Evolutionary conservation across 2,797 vertebrate genomes (phyloP), one percentile per base, ranked within the genome.

Genomic region (Yasuhikotakia modesta): DNA sequence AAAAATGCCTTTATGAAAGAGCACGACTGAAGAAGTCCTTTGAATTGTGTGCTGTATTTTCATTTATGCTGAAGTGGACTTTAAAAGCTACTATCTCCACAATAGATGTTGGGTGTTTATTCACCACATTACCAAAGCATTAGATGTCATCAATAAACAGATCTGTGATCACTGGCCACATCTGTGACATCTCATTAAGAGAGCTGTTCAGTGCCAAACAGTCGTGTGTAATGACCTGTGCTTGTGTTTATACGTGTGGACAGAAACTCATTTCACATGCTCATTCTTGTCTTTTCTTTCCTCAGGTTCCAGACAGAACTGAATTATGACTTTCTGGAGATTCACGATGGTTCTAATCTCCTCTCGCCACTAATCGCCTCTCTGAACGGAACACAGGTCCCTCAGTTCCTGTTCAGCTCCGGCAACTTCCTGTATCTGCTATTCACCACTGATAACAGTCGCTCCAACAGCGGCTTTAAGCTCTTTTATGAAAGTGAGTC

Each of bases 401-500:
- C 97, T 66, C 97, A 98, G 74, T 99, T 99, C 87, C 91, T 99
- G 0, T 99, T 99, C 67, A 98, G 96, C 66, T 98, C 94, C 85
- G 91, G 95, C 78, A 98, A 95, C 91, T 96, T 96, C 85, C 93
- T 99, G 85, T 99, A 99, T 82, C 94, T 99, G 80, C 95, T 99
- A 14, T 99, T 99, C 90, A 97, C 96, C 80, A 98, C 97, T 10
- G 97, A 99, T 87, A 98, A 97, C 86, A 99, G 97, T 84, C 94
- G 97, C 85, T 99, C 97, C 70, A 98, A 99, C 86, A 98, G 96
- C 66, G 97, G 97, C 82, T 99, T 99, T 91, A 99, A 98, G 91
- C 97, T 99, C 90, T 96, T 96, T 84, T 98, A 98, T 85, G 96
- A 99, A 93, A 96, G 97, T 98, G 88, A 95, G 96, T 87, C 5